Conservation (phyloP, 1,140 invertebrate genomes). For the Pristionchus pacificus region DNA sequence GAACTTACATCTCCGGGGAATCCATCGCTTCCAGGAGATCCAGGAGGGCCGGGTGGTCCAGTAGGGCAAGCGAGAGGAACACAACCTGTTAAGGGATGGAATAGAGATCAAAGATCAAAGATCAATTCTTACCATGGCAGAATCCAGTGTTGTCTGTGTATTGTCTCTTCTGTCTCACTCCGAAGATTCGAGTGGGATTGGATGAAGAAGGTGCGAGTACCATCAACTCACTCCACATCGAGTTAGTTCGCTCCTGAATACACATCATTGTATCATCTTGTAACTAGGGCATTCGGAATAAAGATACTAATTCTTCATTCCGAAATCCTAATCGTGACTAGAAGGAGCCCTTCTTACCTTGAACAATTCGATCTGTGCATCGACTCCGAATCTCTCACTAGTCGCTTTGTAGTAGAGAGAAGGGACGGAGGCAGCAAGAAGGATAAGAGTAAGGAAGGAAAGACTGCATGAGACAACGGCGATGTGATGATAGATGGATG, state of each 20-base stretch:
- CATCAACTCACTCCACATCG: not conserved
- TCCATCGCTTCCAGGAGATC: slow-evolving; percentile 41
- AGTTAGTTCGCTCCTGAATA: not conserved
- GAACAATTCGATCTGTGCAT: not conserved
- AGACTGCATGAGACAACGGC: not conserved
- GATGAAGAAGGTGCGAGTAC: not conserved
- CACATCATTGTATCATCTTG: not conserved
- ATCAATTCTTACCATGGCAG: not conserved
- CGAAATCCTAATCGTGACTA: no score
- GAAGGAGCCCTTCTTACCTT: not conserved
- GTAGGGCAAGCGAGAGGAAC: slow-evolving; percentile 29
- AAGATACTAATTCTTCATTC: no score
- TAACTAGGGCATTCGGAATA: not conserved
- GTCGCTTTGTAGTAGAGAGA: not conserved
- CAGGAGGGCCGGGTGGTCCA: slow-evolving; percentile 38
- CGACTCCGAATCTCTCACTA: not conserved
- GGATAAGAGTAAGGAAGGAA: not conserved
- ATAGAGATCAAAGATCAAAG: not conserved
- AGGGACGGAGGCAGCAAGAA: not conserved
- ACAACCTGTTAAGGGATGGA: slow-evolving; percentile 23
- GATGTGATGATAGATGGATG: not conserved
- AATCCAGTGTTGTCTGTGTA: not conserved
- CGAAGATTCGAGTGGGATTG: not conserved
- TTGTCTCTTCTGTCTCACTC: not conserved
- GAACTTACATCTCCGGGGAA: slow-evolving; percentile 32